A percentile compares a stretch with the other conserved stretches of the same genome.
These are phyloP conservation scores for Heliconius nattereri DNA, from an alignment of 1,140 invertebrate species.

Conservation along the genomic window DNA sequence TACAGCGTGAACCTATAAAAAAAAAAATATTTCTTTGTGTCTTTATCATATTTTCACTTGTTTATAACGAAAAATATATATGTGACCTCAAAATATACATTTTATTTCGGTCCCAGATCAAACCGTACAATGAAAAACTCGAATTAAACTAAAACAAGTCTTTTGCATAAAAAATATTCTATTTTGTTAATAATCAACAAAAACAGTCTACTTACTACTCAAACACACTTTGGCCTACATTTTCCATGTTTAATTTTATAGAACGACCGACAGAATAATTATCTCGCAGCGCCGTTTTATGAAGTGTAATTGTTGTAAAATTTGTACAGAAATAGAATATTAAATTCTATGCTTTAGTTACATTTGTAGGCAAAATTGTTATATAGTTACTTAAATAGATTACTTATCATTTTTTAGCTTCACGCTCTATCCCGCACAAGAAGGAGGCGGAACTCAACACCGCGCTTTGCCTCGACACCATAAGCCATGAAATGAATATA, in stretches of 20 bases:
- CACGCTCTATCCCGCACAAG: not conserved
- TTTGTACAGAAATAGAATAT: conserved; percentile 13
- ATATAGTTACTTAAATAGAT: not conserved
- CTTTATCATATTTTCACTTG: too few species aligned
- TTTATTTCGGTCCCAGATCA: not conserved
- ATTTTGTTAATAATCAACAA: conserved; percentile 1
- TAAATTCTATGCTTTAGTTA: not conserved
- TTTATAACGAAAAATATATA: too few species aligned
- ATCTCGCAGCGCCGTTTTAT: conserved; percentile 11
- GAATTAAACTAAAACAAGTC: not conserved
- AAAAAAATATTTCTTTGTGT: too few species aligned
- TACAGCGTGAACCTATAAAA: too few species aligned
- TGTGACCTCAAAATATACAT: too few species aligned
- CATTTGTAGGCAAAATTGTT: not conserved
- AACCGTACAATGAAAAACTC: not conserved
- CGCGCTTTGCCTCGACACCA: too few species aligned
- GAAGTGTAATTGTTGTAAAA: conserved; percentile 2
- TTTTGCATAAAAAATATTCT: not conserved
- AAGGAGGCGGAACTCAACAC: too few species aligned
- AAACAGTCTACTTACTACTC: not conserved
- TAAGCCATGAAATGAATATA: too few species aligned
- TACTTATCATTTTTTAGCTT: not conserved
- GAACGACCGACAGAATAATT: conserved; percentile 8
- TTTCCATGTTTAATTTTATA: conserved; percentile 13
- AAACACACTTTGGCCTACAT: conserved; percentile 10